phyloP scores from a whole-genome alignment of 2,888 invertebrate species.

The Cheilosia variabilis region DNA sequence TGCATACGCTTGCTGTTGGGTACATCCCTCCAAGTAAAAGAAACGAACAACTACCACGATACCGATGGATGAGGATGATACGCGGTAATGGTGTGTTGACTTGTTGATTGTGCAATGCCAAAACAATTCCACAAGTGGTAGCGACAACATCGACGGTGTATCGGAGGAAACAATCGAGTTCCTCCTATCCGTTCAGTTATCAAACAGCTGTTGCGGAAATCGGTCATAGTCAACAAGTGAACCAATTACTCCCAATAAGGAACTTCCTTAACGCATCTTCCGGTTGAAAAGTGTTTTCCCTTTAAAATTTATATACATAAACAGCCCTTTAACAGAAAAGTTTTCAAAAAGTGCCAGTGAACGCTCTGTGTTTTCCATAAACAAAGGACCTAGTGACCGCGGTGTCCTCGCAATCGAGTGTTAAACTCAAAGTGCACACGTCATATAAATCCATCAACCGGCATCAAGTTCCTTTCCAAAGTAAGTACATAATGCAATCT shows the following conservation, averaged over 20 bases:
- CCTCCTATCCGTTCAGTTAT: constrained; percentile 73
- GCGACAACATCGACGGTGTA: constrained; percentile 52
- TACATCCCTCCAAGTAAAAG: constrained; percentile 72
- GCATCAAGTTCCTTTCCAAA: constrained; percentile 4
- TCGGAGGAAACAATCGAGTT: constrained; percentile 67
- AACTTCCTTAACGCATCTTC: constrained; percentile 25
- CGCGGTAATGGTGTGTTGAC: constrained; percentile 57
- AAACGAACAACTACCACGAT: constrained; percentile 64
- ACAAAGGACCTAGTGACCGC: not conserved
- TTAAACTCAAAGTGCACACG: constrained; percentile 6
- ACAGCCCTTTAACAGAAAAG: not conserved
- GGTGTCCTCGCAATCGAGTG: not conserved
- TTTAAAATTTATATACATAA: not conserved
- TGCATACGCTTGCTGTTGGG: constrained; percentile 60
- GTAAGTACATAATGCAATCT: constrained; percentile 55
- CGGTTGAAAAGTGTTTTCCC: constrained; percentile 9
- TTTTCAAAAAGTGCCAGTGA: constrained; percentile 12
- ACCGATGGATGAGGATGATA: constrained; percentile 1
- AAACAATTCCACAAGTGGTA: constrained; percentile 75
- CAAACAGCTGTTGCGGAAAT: constrained; percentile 76
- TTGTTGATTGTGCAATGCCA: constrained; percentile 75
- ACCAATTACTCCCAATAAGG: constrained; percentile 5
- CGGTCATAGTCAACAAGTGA: constrained; percentile 74
- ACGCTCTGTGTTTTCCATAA: not conserved
- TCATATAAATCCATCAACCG: constrained; percentile 24